These are phyloP conservation scores for Lochmaea crataegi DNA, from an alignment of 2,888 invertebrate genomes.

Conservation along the genomic window DNA sequence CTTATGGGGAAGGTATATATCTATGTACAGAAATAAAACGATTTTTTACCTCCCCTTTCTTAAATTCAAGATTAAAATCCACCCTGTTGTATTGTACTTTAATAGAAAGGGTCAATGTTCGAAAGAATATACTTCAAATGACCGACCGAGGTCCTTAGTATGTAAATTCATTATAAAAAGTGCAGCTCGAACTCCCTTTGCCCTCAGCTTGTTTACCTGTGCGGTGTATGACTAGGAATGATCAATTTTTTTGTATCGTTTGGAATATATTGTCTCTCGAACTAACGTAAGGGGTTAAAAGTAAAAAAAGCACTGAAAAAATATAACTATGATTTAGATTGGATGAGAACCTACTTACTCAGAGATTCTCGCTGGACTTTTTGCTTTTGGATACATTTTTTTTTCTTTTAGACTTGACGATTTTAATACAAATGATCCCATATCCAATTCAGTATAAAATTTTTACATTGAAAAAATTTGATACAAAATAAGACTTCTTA, in stretches of 20 bases:
- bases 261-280: conserved; percentile 35
- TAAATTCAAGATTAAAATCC: conserved; percentile 24
- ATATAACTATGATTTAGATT: conserved; percentile 42
- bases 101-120: conserved; percentile 48
- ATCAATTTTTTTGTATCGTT: conserved; percentile 40
- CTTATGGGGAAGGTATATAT: background rate
- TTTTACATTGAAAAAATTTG: background rate
- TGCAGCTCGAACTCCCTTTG: conserved; percentile 33
- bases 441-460: background rate
- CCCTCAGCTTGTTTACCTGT: conserved; percentile 40
- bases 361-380: conserved; percentile 11
- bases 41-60: conserved; percentile 6
- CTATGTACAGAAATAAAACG: background rate
- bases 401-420: background rate
- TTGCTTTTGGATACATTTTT: background rate
- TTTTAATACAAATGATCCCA: background rate
- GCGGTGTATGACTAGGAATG: conserved; percentile 37
- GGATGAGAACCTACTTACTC: conserved; percentile 30
- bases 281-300: conserved; percentile 41
- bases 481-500: no score
- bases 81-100: conserved; percentile 35
- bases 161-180: conserved; percentile 50
- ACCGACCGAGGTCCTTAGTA: conserved; percentile 50
- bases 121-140: conserved; percentile 45
- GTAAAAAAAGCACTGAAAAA: conserved; percentile 40